Percentiles rank a stretch among this genome's conserved stretches.
phyloP scores from a whole-genome alignment of 2,888 invertebrate species.

The Luperina nickerlii region DNA sequence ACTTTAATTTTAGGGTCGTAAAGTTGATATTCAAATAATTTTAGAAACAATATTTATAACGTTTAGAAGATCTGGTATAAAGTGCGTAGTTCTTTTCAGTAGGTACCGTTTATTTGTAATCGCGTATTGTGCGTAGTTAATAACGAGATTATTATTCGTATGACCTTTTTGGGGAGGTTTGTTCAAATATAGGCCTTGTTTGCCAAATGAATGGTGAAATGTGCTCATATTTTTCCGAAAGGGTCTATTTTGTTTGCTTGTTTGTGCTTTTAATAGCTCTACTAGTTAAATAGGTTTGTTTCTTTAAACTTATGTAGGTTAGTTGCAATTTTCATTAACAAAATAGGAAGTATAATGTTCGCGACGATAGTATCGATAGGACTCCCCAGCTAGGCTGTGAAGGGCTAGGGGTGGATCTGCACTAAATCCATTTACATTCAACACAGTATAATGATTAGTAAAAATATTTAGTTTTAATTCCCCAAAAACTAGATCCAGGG shows the following conservation, averaged over 20 bases:
- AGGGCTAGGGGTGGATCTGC: too few relatives aligned
- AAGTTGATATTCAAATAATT: constrained; percentile 58
- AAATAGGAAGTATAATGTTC: too few relatives aligned
- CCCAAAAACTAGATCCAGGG: neutral
- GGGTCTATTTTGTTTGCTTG: constrained; percentile 8
- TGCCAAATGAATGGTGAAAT: constrained; percentile 79
- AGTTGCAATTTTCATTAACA: neutral
- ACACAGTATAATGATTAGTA: too few relatives aligned
- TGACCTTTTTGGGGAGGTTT: constrained; percentile 73
- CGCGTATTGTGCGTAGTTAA: constrained; percentile 79
- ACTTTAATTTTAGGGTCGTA: fast-evolving
- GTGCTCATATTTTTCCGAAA: constrained; percentile 54
- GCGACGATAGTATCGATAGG: too few relatives aligned
- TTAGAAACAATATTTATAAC: constrained; percentile 48
- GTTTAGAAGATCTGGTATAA: constrained; percentile 66
- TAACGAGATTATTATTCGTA: constrained; percentile 84
- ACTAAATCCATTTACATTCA: too few relatives aligned
- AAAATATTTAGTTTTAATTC: neutral
- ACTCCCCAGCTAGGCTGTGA: too few relatives aligned
- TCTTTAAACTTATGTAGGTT: neutral
- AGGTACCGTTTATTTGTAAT: constrained; percentile 83
- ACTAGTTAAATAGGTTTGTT: neutral
- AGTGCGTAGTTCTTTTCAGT: constrained; percentile 76
- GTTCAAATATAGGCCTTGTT: constrained; percentile 83
- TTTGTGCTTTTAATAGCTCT: constrained; percentile 39